Evolutionary conservation across 2,113 vertebrate species (phyloP).

Genomic region (Sander lucioperca): DNA sequence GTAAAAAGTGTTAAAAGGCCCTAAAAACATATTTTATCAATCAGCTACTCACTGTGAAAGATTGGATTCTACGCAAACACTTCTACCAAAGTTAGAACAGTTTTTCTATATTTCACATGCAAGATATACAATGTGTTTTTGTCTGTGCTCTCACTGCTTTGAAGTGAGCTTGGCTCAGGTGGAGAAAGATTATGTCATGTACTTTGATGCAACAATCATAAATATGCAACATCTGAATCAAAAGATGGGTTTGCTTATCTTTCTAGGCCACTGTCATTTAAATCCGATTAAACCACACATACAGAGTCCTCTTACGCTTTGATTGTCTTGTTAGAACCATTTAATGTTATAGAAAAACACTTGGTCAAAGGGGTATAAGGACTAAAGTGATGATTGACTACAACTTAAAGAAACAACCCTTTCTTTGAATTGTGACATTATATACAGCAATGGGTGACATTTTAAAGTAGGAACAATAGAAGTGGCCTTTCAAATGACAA

Average conservation of each 20-base stretch:
- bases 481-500: slow-evolving; percentile 1
- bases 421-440: not conserved
- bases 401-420: too few species aligned
- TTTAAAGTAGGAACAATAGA: not conserved
- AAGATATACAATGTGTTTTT: not conserved
- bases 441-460: not conserved
- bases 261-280: not conserved
- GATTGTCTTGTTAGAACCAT: not conserved
- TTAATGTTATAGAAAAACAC: not conserved
- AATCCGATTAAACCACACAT: not conserved
- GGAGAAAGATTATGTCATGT: not conserved
- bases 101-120: too few species aligned
- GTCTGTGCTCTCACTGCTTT: not conserved
- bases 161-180: not conserved
- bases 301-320: not conserved
- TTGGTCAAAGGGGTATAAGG: not conserved
- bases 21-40: not conserved
- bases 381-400: not conserved
- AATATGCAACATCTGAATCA: not conserved
- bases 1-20: not conserved
- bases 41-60: not conserved
- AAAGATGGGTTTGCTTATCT: not conserved
- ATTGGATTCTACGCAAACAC: not conserved
- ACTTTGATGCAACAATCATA: not conserved
- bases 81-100: not conserved